Evolutionary conservation across 2,113 vertebrate species (phyloP), one percentile per base, ranked within the genome.

Genomic region (Rissa tridactyla): DNA sequence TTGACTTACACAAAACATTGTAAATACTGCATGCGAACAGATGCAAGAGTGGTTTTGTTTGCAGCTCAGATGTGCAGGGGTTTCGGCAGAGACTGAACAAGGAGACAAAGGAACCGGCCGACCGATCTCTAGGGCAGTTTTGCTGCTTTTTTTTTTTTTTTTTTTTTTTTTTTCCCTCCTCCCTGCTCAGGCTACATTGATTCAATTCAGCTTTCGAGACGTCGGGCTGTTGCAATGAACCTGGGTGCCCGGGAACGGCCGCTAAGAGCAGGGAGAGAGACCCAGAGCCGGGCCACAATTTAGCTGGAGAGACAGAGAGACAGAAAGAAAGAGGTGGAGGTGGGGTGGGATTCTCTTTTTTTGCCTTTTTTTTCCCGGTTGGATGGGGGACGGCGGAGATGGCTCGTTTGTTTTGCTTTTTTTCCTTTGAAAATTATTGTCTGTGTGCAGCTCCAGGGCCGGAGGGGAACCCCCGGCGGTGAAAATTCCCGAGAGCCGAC

Each of bases 41-140:
- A 99, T 98, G 98, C 98, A 97, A 98, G 98, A 97, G 92, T 88
- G 97, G 94, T 69, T 93, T 98, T 98, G 96, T 98, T 97, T 97
- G 95, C 92, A 82, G 91, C 84, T 96, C 94, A 91, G 90, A 94
- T 90, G 95, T 92, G 96, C 75, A 82, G 68, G 69, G 94, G 89
- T 95, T 97, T 97, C 93, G 94, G 95, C 96, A 94, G 97, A 81
- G 97, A 84, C 89, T 65, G 54, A 97, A 90, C 84, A 77, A 92
- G 88, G 95, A 98, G 97, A 99, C 99, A 99, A 99, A 99, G 98
- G 98, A 99, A 94, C 96, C 97, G 95, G 97, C 98, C 97, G 97
- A 98, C 98, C 97, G 98, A 98, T 98, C 98, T 98, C 94, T 86
- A 96, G 96, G 91, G 97, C 97, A 98, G 94, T 98, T 98, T 98